phyloP scores from a whole-genome alignment of 2,797 vertebrate genomes.

The Anguilla anguilla region DNA sequence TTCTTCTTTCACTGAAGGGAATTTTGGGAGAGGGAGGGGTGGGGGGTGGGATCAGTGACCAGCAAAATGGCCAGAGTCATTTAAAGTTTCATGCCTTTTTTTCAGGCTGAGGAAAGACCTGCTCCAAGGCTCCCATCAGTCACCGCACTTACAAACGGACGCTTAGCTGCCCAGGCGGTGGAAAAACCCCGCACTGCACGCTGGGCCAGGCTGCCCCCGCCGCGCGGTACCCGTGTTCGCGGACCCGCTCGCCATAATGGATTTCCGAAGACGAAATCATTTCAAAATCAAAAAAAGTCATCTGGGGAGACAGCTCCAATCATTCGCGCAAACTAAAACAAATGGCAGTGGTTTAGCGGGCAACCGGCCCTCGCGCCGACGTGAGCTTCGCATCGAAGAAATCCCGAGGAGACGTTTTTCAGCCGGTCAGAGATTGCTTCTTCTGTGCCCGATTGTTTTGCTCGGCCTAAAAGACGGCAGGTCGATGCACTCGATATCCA shows the following conservation, averaged over 20 bases:
- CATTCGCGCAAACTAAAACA: background rate
- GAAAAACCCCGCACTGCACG: background rate
- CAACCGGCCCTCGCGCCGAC: no score
- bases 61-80: background rate
- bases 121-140: background rate
- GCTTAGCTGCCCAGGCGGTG: background rate
- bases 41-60: background rate
- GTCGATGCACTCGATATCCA: background rate
- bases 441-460: no score
- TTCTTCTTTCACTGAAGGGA: background rate
- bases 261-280: background rate
- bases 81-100: slow-evolving; percentile 6
- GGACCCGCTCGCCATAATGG: background rate
- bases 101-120: background rate
- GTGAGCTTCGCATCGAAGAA: background rate
- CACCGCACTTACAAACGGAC: slow-evolving; percentile 3
- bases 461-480: no score
- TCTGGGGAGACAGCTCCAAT: background rate
- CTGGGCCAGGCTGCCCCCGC: background rate
- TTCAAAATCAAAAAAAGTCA: no score
- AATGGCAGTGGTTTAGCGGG: no score
- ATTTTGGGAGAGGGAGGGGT: background rate
- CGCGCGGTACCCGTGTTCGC: background rate
- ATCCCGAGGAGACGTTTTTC: background rate
- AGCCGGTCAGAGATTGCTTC: background rate